These are phyloP conservation scores for Bostrychus sinensis DNA, from an alignment of 2,113 vertebrate species.

Conservation along the genomic window DNA sequence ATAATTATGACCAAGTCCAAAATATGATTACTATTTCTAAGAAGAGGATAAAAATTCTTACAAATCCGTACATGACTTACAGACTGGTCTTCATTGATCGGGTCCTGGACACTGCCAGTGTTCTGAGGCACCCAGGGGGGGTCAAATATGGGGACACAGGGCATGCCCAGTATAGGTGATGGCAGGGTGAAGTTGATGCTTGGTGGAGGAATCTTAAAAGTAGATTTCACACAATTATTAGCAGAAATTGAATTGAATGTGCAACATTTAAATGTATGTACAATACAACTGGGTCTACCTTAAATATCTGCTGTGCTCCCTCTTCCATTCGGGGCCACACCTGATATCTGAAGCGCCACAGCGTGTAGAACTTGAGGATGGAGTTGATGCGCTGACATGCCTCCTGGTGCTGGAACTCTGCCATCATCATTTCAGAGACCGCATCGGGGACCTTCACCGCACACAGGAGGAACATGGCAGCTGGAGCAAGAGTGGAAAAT, in stretches of 20 bases:
- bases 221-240: too few relatives aligned
- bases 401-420: constrained; percentile 96
- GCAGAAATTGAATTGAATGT: too few relatives aligned
- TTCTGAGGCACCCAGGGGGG: constrained; percentile 98
- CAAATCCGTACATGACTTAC: constrained; percentile 79
- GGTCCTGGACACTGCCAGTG: constrained; percentile 95
- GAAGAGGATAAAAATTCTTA: background rate
- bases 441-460: constrained; percentile 96
- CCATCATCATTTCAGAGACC: constrained; percentile 97
- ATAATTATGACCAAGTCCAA: background rate
- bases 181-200: constrained; percentile 99
- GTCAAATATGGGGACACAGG: constrained; percentile 98
- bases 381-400: constrained; percentile 95
- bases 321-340: constrained; percentile 99
- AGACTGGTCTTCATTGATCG: constrained; percentile 97
- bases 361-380: constrained; percentile 93
- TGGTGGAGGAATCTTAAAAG: constrained; percentile 92
- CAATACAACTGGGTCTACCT: constrained; percentile 84
- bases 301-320: constrained; percentile 98
- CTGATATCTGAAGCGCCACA: constrained; percentile 99
- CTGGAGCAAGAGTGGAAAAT: constrained; percentile 75
- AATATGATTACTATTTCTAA: background rate
- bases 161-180: constrained; percentile 97
- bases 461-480: constrained; percentile 97
- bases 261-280: too few relatives aligned